Percentiles rank a stretch among this genome's conserved stretches.
Conservation (phyloP, 1,140 invertebrate species). For the Zelostemma sp. region DNA sequence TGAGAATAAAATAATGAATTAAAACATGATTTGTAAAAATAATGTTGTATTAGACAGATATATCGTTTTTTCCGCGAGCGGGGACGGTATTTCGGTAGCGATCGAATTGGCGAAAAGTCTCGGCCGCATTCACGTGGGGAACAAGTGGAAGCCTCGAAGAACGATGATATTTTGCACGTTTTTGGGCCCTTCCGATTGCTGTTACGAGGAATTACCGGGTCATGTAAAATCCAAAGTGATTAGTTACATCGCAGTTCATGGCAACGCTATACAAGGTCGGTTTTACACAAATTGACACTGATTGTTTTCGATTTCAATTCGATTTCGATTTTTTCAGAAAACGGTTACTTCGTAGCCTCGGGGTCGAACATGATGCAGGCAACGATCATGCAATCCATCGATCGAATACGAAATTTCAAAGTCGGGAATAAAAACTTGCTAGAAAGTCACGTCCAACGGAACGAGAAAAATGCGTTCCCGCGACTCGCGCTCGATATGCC, state of each 20-base stretch:
- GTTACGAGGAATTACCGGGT: conserved; percentile 46
- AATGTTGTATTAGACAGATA: conserved; percentile 55
- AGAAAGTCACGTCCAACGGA: conserved; percentile 20
- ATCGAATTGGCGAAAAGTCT: conserved; percentile 56
- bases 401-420: conserved; percentile 16
- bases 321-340: conserved; percentile 38
- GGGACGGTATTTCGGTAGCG: conserved; percentile 50
- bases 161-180: conserved; percentile 62
- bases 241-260: conserved; percentile 56
- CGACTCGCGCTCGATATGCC: conserved; percentile 56
- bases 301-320: conserved; percentile 4
- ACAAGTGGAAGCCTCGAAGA: conserved; percentile 59
- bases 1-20: background rate
- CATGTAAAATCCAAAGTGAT: conserved; percentile 54
- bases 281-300: background rate
- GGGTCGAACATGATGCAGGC: conserved; percentile 62
- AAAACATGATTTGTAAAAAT: conserved; percentile 8
- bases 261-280: conserved; percentile 53
- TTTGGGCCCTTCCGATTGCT: conserved; percentile 49
- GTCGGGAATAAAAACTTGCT: conserved; percentile 26
- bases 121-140: conserved; percentile 43
- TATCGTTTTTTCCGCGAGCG: conserved; percentile 56
- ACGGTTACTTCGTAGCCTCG: conserved; percentile 50
- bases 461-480: conserved; percentile 32
- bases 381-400: conserved; percentile 50